Evolutionary conservation across 2,888 invertebrate species (phyloP), one percentile per base, ranked within the genome.

Genomic region (Acrocera orbiculus): DNA sequence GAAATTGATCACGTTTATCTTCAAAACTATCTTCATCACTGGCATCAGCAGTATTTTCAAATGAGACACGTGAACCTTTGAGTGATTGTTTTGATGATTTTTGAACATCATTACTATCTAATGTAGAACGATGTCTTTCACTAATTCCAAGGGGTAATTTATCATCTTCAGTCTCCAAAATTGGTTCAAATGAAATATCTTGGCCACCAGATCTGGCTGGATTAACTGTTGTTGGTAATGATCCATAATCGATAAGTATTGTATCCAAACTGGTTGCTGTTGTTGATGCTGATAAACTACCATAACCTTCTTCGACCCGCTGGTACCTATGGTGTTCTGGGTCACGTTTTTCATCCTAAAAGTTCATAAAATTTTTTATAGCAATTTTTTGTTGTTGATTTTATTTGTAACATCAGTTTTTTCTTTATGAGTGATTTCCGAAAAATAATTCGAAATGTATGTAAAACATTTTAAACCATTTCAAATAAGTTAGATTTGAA

Each of bases 191-290:
- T 8, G 24, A 15, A 5, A 13, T 27, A 28, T 40, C 38, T 5
- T 32, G 25, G 30, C 28, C 16, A 30, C 33, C 17, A 24, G 29
- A 16, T 22, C 23, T 36, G 15, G 24, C 16, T 15, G 36, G 15
- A 16, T 10, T 30, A n/a, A n/a, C n/a, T 27, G 30, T 32, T 27
- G 35, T 34, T 30, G 37, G 35, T 23, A 40, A 29, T 16, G 27
- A 9, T 24, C 24, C 27, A 20, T 41, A 40, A 37, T 45, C 46
- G 27, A 43, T 39, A 10, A 44, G 28, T 10, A 44, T 62, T 25
- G 63, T 63, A 41, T 70, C 70, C 40, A 73, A 54, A 39, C 70
- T 70, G 16, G 71, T 69, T 51, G 67, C 65, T 47, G 71, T 69
- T 35, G 72, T 70, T 25, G 72, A 69, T 22, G 67, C 58, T 3